A percentile compares a stretch with the other conserved stretches of the same genome.
Evolutionary conservation across 2,113 vertebrate genomes (phyloP).

Genomic region (Psittacula cyanocephala): DNA sequence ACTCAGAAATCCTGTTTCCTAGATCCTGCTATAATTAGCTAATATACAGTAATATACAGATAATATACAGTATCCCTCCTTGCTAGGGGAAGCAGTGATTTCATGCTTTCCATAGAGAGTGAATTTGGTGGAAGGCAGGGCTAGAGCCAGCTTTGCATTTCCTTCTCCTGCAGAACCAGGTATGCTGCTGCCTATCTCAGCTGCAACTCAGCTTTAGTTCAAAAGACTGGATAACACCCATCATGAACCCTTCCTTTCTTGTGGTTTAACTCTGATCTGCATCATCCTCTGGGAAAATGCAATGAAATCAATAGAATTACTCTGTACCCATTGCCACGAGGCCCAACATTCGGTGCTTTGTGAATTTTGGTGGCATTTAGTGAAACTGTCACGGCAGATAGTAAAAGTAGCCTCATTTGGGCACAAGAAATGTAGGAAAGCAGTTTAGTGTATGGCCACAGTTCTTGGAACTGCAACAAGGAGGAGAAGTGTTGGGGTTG

Average conservation of each 20-base stretch:
- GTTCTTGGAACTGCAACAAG: neutral
- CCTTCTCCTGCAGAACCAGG: neutral
- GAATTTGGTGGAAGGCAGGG: neutral
- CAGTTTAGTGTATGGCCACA: neutral
- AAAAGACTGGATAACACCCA: neutral
- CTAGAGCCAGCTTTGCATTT: neutral
- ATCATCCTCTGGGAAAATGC: neutral
- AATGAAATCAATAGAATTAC: neutral
- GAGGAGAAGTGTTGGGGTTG: neutral
- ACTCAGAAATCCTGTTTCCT: neutral
- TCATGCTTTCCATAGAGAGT: neutral
- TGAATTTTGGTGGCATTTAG: neutral
- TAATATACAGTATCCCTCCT: neutral
- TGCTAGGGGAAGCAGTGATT: neutral
- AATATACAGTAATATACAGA: neutral
- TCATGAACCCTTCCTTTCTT: neutral
- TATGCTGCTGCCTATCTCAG: neutral
- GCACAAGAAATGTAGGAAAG: neutral
- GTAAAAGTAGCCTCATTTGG: neutral
- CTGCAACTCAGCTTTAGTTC: neutral
- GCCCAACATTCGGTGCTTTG: neutral
- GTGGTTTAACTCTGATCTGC: neutral
- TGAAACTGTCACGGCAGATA: neutral
- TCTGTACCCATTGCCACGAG: neutral
- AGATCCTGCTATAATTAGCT: neutral